Evolutionary conservation across 2,888 invertebrate genomes (phyloP).

Genomic region (Platycheirus albimanus): DNA sequence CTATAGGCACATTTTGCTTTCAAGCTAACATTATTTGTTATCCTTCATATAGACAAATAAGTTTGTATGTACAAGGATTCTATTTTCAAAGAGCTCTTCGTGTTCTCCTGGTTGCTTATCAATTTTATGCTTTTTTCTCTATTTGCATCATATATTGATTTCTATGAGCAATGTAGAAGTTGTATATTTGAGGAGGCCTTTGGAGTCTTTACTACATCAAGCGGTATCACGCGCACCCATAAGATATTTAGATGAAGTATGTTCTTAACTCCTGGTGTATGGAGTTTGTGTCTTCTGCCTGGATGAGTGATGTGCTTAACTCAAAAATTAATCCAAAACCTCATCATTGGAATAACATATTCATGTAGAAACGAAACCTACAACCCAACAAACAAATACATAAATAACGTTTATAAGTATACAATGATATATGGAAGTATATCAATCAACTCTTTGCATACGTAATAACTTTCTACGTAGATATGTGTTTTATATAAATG

Average conservation of each 20-base stretch:
- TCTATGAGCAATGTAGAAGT: constrained; percentile 38
- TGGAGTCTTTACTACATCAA: not conserved
- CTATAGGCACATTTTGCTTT: not conserved
- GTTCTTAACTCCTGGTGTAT: not conserved
- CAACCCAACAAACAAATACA: not conserved
- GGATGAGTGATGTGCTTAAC: constrained; percentile 50
- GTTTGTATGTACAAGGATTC: constrained; percentile 27
- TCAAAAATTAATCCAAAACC: constrained; percentile 50
- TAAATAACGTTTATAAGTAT: too few relatives aligned
- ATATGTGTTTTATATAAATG: too few relatives aligned
- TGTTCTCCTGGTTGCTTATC: constrained; percentile 46
- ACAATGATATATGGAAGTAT: too few relatives aligned
- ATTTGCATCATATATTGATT: constrained; percentile 66
- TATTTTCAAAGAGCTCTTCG: constrained; percentile 46
- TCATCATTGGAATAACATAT: constrained; percentile 39
- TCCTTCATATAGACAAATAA: constrained; percentile 41
- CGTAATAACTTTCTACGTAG: too few relatives aligned
- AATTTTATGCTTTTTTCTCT: constrained; percentile 46
- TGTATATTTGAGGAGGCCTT: not conserved
- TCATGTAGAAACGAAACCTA: not conserved
- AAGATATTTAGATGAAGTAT: not conserved
- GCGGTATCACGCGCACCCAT: constrained; percentile 18
- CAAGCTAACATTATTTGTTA: too few relatives aligned
- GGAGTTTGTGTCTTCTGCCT: constrained; percentile 39
- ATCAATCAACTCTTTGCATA: too few relatives aligned